Evolutionary conservation across 2,888 invertebrate genomes (phyloP).

Genomic region (Aleiodes alternator): DNA sequence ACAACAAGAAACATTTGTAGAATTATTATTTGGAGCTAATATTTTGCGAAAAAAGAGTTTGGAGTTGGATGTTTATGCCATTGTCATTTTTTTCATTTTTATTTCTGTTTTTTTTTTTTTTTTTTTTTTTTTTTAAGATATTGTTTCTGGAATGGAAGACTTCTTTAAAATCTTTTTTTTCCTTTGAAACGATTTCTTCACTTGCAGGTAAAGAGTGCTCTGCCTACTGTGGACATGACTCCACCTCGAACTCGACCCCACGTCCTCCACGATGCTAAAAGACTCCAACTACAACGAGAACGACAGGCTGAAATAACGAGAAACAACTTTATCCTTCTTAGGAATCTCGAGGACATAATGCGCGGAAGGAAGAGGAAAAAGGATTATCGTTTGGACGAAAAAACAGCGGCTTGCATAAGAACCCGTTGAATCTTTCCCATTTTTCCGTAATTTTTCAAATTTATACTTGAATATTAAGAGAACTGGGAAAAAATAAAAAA

Average conservation of each 20-base stretch:
- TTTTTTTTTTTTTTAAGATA: no score
- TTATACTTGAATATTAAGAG: no score
- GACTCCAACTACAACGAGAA: conserved; percentile 68
- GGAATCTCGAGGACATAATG: conserved; percentile 70
- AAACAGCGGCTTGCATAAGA: conserved; percentile 64
- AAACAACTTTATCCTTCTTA: conserved; percentile 70
- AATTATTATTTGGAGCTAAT: no score
- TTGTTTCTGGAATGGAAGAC: no score
- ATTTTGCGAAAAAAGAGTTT: no score
- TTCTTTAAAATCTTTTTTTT: no score
- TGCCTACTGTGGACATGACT: conserved; percentile 66
- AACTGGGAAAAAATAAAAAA: conserved; percentile 17
- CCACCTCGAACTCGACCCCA: conserved; percentile 68
- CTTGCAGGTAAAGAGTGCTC: conserved; percentile 68
- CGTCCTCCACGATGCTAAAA: conserved; percentile 67
- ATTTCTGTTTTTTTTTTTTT: no score
- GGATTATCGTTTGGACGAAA: conserved; percentile 59
- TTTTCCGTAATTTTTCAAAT: no score
- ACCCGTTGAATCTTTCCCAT: neutral
- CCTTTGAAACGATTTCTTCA: no score
- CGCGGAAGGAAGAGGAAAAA: conserved; percentile 59
- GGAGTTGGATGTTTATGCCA: no score
- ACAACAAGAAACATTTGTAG: no score
- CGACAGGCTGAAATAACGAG: conserved; percentile 67
- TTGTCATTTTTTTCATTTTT: no score